Conservation (phyloP, 92 coral and sea anemone species). For the Blastomussa wellsi region DNA sequence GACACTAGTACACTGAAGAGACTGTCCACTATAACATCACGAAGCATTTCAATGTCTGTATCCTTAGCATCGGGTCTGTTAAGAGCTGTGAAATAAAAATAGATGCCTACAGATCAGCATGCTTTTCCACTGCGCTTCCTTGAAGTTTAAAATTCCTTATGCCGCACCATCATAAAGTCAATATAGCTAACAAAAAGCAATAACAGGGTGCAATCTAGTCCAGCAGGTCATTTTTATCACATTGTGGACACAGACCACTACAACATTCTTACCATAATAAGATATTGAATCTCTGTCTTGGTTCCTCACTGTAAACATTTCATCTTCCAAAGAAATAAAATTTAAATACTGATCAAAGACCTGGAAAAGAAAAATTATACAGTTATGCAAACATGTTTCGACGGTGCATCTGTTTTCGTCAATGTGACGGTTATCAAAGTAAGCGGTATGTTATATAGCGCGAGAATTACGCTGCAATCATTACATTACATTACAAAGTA, state of each 20-base stretch:
- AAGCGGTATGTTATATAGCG: too few species aligned
- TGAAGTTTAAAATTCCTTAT: too few species aligned
- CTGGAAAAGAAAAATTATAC: constrained; percentile 26
- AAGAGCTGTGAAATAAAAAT: constrained; percentile 62
- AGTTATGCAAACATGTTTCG: neutral
- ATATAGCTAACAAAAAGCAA: too few species aligned
- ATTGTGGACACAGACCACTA: too few species aligned
- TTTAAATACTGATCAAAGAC: constrained; percentile 97
- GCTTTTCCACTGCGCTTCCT: too few species aligned
- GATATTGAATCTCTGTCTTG: constrained; percentile 97
- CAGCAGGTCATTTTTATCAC: too few species aligned
- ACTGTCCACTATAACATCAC: constrained; percentile 95
- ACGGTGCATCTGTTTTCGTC: too few species aligned
- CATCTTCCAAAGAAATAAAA: constrained; percentile 97
- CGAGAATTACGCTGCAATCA: too few species aligned
- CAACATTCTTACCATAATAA: constrained; percentile 77
- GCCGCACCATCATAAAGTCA: too few species aligned
- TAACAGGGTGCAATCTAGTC: too few species aligned
- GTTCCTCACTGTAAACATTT: constrained; percentile 96
- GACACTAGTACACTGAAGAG: constrained; percentile 91
- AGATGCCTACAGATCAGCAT: neutral
- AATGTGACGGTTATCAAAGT: too few species aligned
- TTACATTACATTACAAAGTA: too few species aligned
- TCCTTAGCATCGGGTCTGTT: constrained; percentile 98
- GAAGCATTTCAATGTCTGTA: constrained; percentile 92